These are phyloP conservation scores for Tineola bisselliella DNA, from an alignment of 2,888 invertebrate species.

Conservation along the genomic window DNA sequence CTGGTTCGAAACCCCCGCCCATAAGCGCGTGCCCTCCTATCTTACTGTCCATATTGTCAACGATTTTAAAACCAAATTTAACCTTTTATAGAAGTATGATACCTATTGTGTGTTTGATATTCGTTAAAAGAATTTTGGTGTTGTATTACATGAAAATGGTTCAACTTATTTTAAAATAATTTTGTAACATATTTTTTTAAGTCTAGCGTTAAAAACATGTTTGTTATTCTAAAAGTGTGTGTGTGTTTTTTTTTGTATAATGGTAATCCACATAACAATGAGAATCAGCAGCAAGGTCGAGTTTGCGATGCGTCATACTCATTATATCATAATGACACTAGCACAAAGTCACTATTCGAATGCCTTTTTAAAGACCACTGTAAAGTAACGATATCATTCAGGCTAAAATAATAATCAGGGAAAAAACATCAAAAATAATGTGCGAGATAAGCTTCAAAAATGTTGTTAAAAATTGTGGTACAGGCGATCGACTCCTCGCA, in stretches of 20 bases:
- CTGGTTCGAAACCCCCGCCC: constrained; percentile 47
- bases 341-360: background rate
- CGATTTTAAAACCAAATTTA: background rate
- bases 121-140: no score
- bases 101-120: background rate
- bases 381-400: no score
- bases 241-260: background rate
- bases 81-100: background rate
- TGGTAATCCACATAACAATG: constrained; percentile 34
- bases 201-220: background rate
- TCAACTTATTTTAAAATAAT: no score
- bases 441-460: no score
- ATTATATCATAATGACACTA: constrained; percentile 21
- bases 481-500: no score
- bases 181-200: no score
- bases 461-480: no score
- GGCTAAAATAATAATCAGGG: no score
- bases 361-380: background rate
- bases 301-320: constrained; percentile 44
- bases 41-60: background rate
- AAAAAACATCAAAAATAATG: no score
- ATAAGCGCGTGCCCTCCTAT: constrained; percentile 56
- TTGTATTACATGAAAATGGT: no score
- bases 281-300: constrained; percentile 53
- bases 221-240: background rate